Evolutionary conservation across 2,797 vertebrate genomes (phyloP).

Genomic region (Aselliscus stoliczkanus): DNA sequence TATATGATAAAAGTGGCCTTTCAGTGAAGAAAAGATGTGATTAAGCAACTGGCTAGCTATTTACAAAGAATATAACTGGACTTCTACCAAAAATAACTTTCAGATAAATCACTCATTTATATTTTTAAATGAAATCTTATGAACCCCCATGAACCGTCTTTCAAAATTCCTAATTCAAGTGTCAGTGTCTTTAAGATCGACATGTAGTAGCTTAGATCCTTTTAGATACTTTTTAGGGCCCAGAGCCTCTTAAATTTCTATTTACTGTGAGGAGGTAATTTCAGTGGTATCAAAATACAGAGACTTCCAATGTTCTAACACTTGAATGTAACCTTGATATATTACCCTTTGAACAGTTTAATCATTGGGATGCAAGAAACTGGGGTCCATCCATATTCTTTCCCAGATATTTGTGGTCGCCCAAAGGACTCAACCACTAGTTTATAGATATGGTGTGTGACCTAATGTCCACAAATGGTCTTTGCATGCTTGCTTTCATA

Average conservation of each 20-base stretch:
- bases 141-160: background rate
- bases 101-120: background rate
- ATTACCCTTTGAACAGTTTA: background rate
- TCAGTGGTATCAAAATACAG: background rate
- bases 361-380: background rate
- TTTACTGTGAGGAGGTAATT: background rate
- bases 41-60: background rate
- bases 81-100: background rate
- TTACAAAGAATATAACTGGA: background rate
- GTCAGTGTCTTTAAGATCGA: background rate
- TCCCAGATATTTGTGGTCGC: background rate
- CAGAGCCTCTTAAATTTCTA: background rate
- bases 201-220: background rate
- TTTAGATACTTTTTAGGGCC: background rate
- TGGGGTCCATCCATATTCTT: background rate
- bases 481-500: background rate
- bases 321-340: background rate
- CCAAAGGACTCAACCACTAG: background rate
- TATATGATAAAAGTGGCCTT: background rate
- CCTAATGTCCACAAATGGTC: constrained; percentile 15
- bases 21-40: background rate
- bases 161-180: background rate
- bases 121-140: background rate
- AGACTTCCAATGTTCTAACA: background rate
- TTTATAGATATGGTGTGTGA: constrained; percentile 36